phyloP scores from a whole-genome alignment of 2,888 invertebrate species.

The Protonemura montana region DNA sequence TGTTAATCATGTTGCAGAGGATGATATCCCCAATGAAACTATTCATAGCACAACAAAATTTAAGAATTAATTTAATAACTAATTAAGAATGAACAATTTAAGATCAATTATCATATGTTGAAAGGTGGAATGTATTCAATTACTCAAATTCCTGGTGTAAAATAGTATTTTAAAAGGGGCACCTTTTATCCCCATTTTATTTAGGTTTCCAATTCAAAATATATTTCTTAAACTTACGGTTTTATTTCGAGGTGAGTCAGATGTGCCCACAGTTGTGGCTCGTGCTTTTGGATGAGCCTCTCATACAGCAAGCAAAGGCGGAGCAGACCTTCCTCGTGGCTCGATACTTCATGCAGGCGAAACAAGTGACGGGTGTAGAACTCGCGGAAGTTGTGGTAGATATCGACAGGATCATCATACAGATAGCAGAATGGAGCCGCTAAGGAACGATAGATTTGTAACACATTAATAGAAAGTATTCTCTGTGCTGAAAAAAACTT shows the following conservation, averaged over 20 bases:
- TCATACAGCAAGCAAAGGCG: conserved; percentile 90
- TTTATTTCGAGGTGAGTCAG: conserved; percentile 87
- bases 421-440: conserved; percentile 95
- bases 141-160: no score
- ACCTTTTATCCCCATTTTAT: no score
- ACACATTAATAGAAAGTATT: background rate
- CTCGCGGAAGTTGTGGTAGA: conserved; percentile 90
- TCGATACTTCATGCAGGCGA: conserved; percentile 89
- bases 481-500: background rate
- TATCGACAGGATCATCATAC: conserved; percentile 84
- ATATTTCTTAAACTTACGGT: conserved; percentile 80
- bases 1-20: no score
- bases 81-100: no score
- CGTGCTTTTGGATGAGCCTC: conserved; percentile 86
- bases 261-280: conserved; percentile 90
- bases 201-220: conserved; percentile 15
- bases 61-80: no score
- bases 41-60: no score
- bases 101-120: no score
- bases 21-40: no score
- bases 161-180: no score
- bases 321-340: conserved; percentile 88
- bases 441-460: conserved; percentile 57
- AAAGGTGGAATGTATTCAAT: no score
- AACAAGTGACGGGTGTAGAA: conserved; percentile 93